Conservation (phyloP, 2,888 invertebrate genomes). For the Eupithecia inturbata region DNA sequence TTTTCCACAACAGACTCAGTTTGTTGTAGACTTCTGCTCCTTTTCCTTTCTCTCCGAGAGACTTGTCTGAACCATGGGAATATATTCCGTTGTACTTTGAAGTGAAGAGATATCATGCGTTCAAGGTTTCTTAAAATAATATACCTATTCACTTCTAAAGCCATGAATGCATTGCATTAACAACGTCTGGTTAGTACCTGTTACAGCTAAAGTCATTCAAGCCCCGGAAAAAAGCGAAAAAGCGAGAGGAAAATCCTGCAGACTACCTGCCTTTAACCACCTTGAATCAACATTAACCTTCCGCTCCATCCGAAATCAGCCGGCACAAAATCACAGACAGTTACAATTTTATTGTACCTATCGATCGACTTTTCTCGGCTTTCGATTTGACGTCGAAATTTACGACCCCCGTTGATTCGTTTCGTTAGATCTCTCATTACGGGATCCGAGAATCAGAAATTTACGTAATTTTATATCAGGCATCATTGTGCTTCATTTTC, state of each 20-base stretch:
- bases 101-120: no score
- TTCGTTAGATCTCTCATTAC: conserved; percentile 44
- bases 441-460: conserved; percentile 26
- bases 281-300: conserved; percentile 9
- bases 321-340: conserved; percentile 21
- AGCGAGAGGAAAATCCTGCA: conserved; percentile 5
- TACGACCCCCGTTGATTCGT: conserved; percentile 43
- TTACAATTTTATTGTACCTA: conserved; percentile 24
- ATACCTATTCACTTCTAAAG: no score
- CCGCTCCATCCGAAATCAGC: neutral
- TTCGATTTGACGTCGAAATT: conserved; percentile 46
- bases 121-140: no score
- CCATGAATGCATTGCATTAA: no score
- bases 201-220: neutral
- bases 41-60: no score
- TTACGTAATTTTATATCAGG: conserved; percentile 34
- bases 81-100: no score
- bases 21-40: no score
- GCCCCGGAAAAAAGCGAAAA: neutral
- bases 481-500: conserved; percentile 11
- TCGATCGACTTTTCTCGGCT: conserved; percentile 47
- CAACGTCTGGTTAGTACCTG: no score
- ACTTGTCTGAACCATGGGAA: no score
- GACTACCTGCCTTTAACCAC: neutral
- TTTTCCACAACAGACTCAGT: no score